Percentiles rank a stretch among this genome's conserved stretches.
These are phyloP conservation scores for Melinopterus prodromus DNA, from an alignment of 2,888 invertebrate species.

Conservation along the genomic window DNA sequence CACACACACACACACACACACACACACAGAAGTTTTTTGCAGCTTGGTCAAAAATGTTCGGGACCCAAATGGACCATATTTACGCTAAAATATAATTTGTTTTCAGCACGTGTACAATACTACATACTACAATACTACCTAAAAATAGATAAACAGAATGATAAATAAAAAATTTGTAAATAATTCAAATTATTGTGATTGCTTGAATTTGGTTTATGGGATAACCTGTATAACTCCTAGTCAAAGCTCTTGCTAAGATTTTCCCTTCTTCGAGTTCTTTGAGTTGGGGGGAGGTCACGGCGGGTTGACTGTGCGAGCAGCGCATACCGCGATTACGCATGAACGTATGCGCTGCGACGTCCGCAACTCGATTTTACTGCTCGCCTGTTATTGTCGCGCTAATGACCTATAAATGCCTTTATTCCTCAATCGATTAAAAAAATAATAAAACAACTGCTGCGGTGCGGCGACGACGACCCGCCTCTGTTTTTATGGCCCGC, in stretches of 20 bases:
- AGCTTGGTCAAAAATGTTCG: no score
- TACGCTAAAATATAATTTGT: no score
- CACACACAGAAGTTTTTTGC: no score
- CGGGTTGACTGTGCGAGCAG: neutral
- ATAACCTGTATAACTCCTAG: no score
- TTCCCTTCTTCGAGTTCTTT: neutral
- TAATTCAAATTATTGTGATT: no score
- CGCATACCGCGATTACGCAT: neutral
- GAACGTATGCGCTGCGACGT: neutral
- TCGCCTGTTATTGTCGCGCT: neutral
- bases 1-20: no score
- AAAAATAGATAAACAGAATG: no score
- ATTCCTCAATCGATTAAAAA: neutral
- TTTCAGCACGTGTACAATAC: no score
- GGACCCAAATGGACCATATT: no score
- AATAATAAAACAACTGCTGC: neutral
- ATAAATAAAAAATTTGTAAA: no score
- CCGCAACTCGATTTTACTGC: neutral
- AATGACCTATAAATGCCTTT: neutral
- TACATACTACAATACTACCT: no score
- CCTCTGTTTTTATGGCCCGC: neutral
- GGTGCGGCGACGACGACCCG: neutral
- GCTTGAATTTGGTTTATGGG: no score
- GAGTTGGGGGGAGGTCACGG: neutral
- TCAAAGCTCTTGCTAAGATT: neutral